phyloP scores from a whole-genome alignment of 2,113 vertebrate genomes.

The Phalacrocorax brasilianus region DNA sequence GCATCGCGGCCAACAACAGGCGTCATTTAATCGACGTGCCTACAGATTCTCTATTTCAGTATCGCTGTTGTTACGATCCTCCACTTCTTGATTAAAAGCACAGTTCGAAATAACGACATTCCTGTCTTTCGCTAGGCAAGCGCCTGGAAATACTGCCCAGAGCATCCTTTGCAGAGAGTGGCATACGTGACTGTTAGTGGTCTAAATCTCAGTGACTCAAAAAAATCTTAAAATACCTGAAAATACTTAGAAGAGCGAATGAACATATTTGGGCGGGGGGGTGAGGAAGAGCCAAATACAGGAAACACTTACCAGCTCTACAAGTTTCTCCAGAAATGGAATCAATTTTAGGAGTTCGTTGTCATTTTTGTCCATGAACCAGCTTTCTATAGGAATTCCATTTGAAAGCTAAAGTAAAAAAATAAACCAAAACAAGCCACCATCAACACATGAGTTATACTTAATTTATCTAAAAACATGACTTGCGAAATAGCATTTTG shows the following conservation, averaged over 20 bases:
- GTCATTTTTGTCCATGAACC: conserved; percentile 99
- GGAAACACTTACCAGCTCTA: conserved; percentile 88
- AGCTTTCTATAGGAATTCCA: conserved; percentile 99
- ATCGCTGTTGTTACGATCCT: fast-evolving
- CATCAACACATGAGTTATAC: not conserved
- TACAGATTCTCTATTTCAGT: fast-evolving
- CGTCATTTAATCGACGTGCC: not conserved
- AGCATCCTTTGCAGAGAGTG: not conserved
- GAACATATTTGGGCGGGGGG: not conserved
- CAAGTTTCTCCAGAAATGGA: conserved; percentile 98
- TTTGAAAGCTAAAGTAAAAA: conserved; percentile 87
- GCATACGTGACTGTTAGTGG: not conserved
- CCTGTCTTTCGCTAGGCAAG: not conserved
- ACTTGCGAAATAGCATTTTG: not conserved
- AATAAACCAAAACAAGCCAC: not conserved
- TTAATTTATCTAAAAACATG: not conserved
- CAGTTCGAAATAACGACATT: not conserved
- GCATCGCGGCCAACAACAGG: not conserved
- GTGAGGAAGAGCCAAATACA: not conserved
- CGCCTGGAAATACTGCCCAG: not conserved
- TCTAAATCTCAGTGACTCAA: not conserved
- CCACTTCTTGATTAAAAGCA: not conserved
- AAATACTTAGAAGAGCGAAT: not conserved
- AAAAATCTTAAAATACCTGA: not conserved
- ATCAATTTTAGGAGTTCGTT: conserved; percentile 98